Evolutionary conservation across 2,888 invertebrate species (phyloP).

Genomic region (Ormyrus thymus): DNA sequence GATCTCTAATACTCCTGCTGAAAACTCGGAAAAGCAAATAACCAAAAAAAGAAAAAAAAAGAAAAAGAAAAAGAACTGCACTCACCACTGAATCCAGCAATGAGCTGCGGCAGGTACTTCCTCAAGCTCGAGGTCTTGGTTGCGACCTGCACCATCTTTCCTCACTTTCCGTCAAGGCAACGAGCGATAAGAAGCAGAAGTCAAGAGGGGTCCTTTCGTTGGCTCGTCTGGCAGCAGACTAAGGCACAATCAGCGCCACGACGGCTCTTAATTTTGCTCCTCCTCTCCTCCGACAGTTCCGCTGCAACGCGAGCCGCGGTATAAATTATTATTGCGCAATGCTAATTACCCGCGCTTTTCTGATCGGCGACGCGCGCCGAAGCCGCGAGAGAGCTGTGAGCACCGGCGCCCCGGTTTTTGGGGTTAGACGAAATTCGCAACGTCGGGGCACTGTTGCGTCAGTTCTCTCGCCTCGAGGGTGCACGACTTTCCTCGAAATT

Average conservation of each 20-base stretch:
- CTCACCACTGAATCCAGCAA: slow-evolving; percentile 52
- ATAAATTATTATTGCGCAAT: slow-evolving; percentile 21
- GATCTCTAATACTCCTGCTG: too few species aligned
- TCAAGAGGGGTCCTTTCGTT: slow-evolving; percentile 5
- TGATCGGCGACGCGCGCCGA: too few species aligned
- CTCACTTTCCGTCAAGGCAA: background rate
- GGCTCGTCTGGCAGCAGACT: slow-evolving; percentile 37
- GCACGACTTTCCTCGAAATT: too few species aligned
- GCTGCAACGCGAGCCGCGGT: background rate
- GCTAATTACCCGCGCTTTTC: background rate
- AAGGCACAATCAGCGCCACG: slow-evolving; percentile 20
- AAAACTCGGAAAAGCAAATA: too few species aligned
- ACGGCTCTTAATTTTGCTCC: slow-evolving; percentile 34
- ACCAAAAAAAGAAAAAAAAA: too few species aligned
- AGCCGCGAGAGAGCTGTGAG: slow-evolving; percentile 5
- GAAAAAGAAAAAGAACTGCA: background rate
- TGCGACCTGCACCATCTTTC: slow-evolving; percentile 41
- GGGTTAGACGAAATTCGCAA: too few species aligned
- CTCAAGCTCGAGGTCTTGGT: slow-evolving; percentile 32
- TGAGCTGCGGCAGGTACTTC: slow-evolving; percentile 44
- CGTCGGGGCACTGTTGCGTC: too few species aligned
- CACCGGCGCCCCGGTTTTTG: too few species aligned
- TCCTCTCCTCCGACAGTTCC: background rate
- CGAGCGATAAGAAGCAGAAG: too few species aligned
- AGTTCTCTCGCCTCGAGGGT: too few species aligned